phyloP scores from a whole-genome alignment of 2,797 vertebrate genomes.

The Psittacula echo region DNA sequence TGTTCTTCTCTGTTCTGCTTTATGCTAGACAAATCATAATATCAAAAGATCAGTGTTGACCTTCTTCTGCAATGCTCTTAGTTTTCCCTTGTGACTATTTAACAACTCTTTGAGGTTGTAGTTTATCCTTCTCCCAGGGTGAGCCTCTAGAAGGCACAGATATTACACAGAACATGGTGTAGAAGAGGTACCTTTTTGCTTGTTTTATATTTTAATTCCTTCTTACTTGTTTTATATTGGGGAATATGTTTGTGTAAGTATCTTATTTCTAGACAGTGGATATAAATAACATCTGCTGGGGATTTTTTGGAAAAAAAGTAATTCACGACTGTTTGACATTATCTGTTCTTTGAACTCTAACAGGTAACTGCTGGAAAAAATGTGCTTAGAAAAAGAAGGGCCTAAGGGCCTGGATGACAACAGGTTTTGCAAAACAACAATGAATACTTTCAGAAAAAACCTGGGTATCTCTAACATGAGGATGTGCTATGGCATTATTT shows the following conservation, averaged over 20 bases:
- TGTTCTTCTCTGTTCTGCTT: background rate
- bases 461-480: background rate
- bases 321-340: background rate
- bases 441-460: background rate
- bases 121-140: background rate
- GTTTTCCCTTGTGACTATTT: background rate
- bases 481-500: background rate
- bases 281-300: background rate
- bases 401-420: background rate
- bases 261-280: background rate
- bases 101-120: background rate
- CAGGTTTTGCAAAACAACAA: background rate
- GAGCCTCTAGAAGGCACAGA: background rate
- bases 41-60: background rate
- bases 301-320: fast-evolving
- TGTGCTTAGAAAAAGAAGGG: background rate
- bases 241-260: background rate
- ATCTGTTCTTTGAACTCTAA: background rate
- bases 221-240: background rate
- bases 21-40: background rate
- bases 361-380: background rate
- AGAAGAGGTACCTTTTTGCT: background rate
- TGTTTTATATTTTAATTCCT: background rate
- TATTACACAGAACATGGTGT: background rate
- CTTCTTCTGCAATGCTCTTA: background rate